Evolutionary conservation across 2,888 invertebrate genomes (phyloP).

Genomic region (Yponomeuta evonymella): DNA sequence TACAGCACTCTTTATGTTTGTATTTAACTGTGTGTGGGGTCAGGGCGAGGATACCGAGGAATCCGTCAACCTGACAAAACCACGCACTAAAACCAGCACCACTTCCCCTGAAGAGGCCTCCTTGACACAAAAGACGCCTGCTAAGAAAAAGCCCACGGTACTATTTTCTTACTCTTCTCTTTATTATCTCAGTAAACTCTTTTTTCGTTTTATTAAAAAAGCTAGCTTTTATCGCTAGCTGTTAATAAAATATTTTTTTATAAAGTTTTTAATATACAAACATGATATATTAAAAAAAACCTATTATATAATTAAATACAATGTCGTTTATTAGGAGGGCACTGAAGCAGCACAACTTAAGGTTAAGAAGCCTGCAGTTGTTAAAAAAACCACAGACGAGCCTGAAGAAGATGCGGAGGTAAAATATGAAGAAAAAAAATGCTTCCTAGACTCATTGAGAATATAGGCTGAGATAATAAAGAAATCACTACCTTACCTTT

Average conservation of each 20-base stretch:
- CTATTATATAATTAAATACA: conserved; percentile 7
- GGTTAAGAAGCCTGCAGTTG: conserved; percentile 66
- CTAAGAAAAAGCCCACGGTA: conserved; percentile 72
- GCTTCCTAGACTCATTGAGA: conserved; percentile 13
- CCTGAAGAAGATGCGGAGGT: conserved; percentile 52
- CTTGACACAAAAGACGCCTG: conserved; percentile 69
- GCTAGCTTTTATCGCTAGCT: not conserved
- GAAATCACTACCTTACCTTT: conserved; percentile 31
- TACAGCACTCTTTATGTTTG: conserved; percentile 30
- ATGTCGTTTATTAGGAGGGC: conserved; percentile 52
- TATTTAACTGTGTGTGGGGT: conserved; percentile 38
- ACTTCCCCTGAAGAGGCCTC: conserved; percentile 70
- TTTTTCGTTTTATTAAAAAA: not conserved
- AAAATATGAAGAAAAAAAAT: conserved; percentile 30
- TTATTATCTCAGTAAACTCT: conserved; percentile 48
- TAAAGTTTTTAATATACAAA: not conserved
- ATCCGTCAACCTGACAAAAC: conserved; percentile 66
- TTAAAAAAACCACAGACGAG: conserved; percentile 45
- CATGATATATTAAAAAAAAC: not conserved
- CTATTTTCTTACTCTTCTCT: conserved; percentile 37
- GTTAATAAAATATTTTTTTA: too few relatives aligned
- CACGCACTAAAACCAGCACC: conserved; percentile 68
- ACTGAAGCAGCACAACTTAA: conserved; percentile 65
- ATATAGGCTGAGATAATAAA: conserved; percentile 53
- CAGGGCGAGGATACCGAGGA: conserved; percentile 71